Conservation (phyloP, 2,113 vertebrate species). For the Apus apus region DNA sequence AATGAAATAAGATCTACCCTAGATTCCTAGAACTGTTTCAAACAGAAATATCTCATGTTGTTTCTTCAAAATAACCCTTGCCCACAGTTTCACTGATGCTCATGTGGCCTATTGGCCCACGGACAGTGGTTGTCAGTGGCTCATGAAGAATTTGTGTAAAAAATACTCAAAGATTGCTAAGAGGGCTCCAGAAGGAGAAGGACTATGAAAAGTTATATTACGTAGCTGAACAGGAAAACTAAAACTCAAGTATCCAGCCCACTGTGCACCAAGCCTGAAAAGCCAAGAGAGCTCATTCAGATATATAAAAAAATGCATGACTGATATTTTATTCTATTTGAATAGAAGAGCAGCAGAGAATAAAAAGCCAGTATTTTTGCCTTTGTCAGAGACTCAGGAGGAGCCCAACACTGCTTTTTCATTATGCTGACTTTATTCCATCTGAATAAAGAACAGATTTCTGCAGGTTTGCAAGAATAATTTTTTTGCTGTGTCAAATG, state of each 20-base stretch:
- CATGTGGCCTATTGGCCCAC: background rate
- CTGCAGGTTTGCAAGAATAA: background rate
- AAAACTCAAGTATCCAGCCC: background rate
- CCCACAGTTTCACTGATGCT: background rate
- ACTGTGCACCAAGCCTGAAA: background rate
- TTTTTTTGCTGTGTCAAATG: background rate
- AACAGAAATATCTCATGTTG: background rate
- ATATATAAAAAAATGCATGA: background rate
- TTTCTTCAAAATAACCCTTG: background rate
- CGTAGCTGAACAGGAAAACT: background rate
- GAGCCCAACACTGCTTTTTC: background rate
- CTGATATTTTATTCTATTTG: slow-evolving; percentile 6
- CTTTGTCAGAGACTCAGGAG: slow-evolving; percentile 8
- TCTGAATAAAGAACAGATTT: background rate
- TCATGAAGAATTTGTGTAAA: background rate
- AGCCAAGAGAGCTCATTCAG: slow-evolving; percentile 11
- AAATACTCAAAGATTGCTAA: background rate
- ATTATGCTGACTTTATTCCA: slow-evolving; percentile 8
- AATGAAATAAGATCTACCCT: background rate
- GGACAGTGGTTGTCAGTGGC: background rate
- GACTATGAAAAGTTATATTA: background rate
- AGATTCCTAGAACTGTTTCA: background rate
- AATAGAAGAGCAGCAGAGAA: background rate
- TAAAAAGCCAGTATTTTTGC: background rate
- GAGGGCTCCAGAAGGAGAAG: background rate